Base-by-base conservation (phyloP, 2,888 invertebrate species). In the Parnassius apollo region DNA sequence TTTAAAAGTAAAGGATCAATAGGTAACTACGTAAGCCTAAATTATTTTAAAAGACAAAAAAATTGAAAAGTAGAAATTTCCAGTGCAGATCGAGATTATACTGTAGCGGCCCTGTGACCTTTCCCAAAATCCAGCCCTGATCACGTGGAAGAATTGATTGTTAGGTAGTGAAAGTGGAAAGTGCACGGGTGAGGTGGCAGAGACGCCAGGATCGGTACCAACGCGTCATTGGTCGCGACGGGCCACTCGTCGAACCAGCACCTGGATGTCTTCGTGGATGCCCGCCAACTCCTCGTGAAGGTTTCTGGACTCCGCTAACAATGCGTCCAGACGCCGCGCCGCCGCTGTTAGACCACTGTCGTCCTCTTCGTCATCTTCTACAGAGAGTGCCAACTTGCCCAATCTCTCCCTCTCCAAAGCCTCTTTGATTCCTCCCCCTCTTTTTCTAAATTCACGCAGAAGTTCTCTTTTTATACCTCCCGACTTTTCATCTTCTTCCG, bases 241-340 rank as follows among this genome's bases (percentile, higher is more conserved):
- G 67, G 83, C 75, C 78, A 83, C 80, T 81, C 91, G 91, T 73
- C 83, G 82, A 68, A 85, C 88, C 83, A 91, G 91, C 91, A 92
- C 92, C 89, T 92, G 91, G 80, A 92, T 85, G 85, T 92, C 92
- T 66, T 85, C 82, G 71, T 90, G 88, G 75, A 92, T 92, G 75
- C 81, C 88, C 10, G 88, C 86, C 76, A 92, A 80, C 82, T 91
- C 88, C 69, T 76, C 81, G 81, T 90, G 91, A 70, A 92, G 82
- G 62, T 79, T 81, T 25, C 89, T 79, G 10, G 91, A 89, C 80
- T 91, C 91, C 54, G 82, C 86, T 72, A 91, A 81, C 80, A 92
- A 77, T 66, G 82, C 84, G 77, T 88, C 90, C 72, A 91, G 76
- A 52, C 81, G 79, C 59, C 88, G 76, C 70, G 88, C 88, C 22